A percentile compares a stretch with the other conserved stretches of the same genome.
These are phyloP conservation scores for Dufourea novaeangliae DNA, from an alignment of 1,140 invertebrate genomes.

Conservation along the genomic window DNA sequence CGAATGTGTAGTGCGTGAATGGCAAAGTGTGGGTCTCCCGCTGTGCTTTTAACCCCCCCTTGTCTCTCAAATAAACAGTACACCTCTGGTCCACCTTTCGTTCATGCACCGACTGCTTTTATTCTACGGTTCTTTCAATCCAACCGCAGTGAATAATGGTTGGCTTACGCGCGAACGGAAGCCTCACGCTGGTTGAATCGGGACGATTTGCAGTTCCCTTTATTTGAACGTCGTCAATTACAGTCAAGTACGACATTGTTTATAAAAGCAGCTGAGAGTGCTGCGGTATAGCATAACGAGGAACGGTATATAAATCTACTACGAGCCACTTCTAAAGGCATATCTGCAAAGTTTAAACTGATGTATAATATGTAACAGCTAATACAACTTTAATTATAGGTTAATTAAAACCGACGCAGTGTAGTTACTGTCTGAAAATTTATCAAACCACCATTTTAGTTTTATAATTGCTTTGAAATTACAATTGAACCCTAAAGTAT, in stretches of 20 bases:
- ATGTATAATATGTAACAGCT: conserved; percentile 24
- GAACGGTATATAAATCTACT: not conserved
- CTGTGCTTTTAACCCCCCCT: conserved; percentile 36
- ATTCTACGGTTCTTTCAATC: conserved; percentile 45
- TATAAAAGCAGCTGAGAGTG: conserved; percentile 45
- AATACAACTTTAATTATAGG: conserved; percentile 53
- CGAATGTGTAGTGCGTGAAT: conserved; percentile 17
- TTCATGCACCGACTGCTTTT: conserved; percentile 53
- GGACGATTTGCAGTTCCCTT: conserved; percentile 45
- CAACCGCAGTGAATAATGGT: conserved; percentile 57
- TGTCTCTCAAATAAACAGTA: conserved; percentile 56
- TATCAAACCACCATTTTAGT: conserved; percentile 1
- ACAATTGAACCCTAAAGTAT: not conserved
- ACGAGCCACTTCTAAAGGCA: not conserved
- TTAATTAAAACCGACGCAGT: conserved; percentile 30
- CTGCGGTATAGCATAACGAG: not conserved
- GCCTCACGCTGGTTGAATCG: conserved; percentile 37
- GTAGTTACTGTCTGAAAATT: conserved; percentile 1
- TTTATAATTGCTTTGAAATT: not conserved
- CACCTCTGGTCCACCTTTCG: conserved; percentile 57
- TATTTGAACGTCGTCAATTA: conserved; percentile 48
- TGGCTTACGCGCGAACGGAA: conserved; percentile 47
- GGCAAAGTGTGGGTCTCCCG: conserved; percentile 42
- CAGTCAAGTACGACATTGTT: conserved; percentile 53
- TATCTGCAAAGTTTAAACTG: conserved; percentile 33